These are phyloP conservation scores for Patella caerulea DNA, from an alignment of 2,888 invertebrate species.

Conservation along the genomic window DNA sequence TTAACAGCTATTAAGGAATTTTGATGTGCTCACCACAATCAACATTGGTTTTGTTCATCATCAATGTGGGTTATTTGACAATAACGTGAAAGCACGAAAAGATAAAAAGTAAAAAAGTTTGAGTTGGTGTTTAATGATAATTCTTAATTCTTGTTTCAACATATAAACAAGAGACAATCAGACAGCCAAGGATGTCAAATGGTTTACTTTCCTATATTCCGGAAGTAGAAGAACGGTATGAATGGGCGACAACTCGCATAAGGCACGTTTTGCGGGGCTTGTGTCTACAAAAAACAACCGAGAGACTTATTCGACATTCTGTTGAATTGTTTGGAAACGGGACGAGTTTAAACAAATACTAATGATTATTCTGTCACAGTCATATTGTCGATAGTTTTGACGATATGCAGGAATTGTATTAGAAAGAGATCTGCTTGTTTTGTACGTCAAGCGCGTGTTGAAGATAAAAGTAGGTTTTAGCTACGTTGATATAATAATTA, in stretches of 20 bases:
- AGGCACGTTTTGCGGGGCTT: not conserved
- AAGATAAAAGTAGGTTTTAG: too few species aligned
- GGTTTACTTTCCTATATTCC: conserved; percentile 12
- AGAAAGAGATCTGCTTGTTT: not conserved
- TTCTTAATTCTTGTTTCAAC: conserved; percentile 13
- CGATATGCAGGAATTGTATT: not conserved
- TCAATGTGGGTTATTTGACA: conserved; percentile 5
- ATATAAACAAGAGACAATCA: conserved; percentile 7
- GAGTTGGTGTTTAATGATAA: conserved; percentile 4
- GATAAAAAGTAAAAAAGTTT: not conserved
- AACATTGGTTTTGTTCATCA: not conserved
- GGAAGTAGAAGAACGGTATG: not conserved
- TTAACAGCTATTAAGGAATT: too few species aligned
- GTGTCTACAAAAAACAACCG: conserved; percentile 6
- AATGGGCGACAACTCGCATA: conserved; percentile 12
- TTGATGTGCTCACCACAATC: not conserved
- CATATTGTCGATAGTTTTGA: not conserved
- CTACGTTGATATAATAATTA: too few species aligned
- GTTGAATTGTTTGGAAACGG: conserved; percentile 7
- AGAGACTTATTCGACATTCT: not conserved
- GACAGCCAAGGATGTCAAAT: conserved; percentile 9
- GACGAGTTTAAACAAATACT: conserved; percentile 10
- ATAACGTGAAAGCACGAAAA: conserved; percentile 1
- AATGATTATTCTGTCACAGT: conserved; percentile 7
- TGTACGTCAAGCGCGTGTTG: not conserved